These are phyloP conservation scores for Bugulina stolonifera DNA, from an alignment of 2,888 invertebrate genomes.

Conservation along the genomic window DNA sequence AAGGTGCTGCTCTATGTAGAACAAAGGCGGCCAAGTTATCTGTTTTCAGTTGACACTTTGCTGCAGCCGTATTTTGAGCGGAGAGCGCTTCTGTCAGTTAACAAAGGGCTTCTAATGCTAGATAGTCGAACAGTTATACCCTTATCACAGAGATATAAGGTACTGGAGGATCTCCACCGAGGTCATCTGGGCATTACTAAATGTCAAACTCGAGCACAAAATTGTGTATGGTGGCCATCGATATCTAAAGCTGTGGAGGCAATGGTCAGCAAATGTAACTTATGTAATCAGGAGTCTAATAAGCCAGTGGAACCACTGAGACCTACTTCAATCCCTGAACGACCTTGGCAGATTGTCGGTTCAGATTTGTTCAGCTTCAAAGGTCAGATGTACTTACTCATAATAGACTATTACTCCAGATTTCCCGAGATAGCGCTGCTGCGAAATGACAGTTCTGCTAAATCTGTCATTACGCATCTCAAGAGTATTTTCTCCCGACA, in stretches of 20 bases:
- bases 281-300: background rate
- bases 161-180: background rate
- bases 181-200: background rate
- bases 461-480: too few relatives aligned
- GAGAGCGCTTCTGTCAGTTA: background rate
- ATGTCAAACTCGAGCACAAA: background rate
- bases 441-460: too few relatives aligned
- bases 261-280: background rate
- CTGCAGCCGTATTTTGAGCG: background rate
- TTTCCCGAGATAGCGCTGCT: constrained; percentile 27
- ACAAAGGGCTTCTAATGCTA: background rate
- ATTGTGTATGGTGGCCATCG: background rate
- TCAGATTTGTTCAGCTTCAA: background rate
- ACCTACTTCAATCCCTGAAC: background rate
- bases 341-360: background rate
- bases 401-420: constrained; percentile 28
- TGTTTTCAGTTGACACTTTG: background rate
- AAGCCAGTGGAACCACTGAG: background rate
- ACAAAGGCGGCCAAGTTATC: background rate
- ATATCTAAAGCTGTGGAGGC: background rate
- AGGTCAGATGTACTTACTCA: constrained; percentile 18
- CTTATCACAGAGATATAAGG: background rate
- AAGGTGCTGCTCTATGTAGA: background rate
- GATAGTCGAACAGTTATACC: background rate
- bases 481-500: constrained; percentile 27